phyloP scores from a whole-genome alignment of 1,140 invertebrate species.

The Mya arenaria region DNA sequence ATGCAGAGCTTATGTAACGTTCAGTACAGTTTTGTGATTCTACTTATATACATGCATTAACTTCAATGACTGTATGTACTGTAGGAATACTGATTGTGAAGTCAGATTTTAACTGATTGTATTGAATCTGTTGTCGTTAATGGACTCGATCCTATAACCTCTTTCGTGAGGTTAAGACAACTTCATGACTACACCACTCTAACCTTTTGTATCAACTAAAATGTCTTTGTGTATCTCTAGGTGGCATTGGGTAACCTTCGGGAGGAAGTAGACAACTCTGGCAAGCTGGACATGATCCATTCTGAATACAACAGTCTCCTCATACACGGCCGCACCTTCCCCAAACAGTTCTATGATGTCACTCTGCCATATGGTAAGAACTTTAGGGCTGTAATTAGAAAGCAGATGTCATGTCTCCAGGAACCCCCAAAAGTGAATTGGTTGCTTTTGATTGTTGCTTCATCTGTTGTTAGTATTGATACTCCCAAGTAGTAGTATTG shows the following conservation, averaged over 20 bases:
- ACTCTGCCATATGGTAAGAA: constrained; percentile 72
- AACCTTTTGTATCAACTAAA: no score
- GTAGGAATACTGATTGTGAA: no score
- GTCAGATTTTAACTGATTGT: no score
- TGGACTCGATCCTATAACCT: background rate
- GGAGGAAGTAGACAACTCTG: constrained; percentile 59
- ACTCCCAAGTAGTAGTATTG: background rate
- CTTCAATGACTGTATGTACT: no score
- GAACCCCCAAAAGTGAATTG: background rate
- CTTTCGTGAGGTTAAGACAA: no score
- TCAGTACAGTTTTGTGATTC: background rate
- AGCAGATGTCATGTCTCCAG: background rate
- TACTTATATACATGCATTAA: background rate
- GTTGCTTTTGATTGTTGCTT: background rate
- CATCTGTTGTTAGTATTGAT: background rate
- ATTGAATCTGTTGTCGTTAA: background rate
- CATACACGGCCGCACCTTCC: constrained; percentile 71
- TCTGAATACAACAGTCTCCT: constrained; percentile 74
- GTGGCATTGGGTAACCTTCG: constrained; percentile 79
- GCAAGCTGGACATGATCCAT: constrained; percentile 68
- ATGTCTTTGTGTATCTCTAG: no score
- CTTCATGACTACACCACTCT: no score
- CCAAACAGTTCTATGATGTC: constrained; percentile 72
- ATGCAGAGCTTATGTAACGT: background rate
- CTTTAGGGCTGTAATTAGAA: background rate